Conservation (phyloP, 2,888 invertebrate species). For the Lymantria monacha region DNA sequence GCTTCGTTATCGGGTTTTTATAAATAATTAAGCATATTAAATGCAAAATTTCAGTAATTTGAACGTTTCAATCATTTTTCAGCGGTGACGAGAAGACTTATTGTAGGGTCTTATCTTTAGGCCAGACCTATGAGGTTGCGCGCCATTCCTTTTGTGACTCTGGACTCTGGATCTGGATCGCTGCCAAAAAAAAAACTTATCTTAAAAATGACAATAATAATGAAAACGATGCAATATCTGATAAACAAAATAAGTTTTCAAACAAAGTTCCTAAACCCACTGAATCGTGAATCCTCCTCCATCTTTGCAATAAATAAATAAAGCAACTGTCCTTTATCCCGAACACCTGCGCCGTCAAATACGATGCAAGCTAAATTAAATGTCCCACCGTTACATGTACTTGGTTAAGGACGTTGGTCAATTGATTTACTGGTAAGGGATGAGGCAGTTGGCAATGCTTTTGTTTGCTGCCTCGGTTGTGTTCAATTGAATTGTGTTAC, state of each 20-base stretch:
- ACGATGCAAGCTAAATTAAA: conserved; percentile 32
- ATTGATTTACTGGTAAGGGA: conserved; percentile 26
- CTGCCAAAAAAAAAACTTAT: too few relatives aligned
- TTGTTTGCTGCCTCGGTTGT: conserved; percentile 1
- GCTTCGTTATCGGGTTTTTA: too few relatives aligned
- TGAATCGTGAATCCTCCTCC: conserved; percentile 8
- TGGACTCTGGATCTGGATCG: too few relatives aligned
- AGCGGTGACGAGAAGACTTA: too few relatives aligned
- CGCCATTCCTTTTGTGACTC: too few relatives aligned
- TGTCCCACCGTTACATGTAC: conserved; percentile 15
- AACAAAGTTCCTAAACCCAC: background rate
- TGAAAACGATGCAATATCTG: too few relatives aligned
- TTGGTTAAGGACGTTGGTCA: conserved; percentile 19
- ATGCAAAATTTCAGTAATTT: too few relatives aligned
- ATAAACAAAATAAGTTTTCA: background rate
- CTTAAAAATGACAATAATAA: too few relatives aligned
- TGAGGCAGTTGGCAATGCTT: background rate
- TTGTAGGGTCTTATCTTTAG: too few relatives aligned
- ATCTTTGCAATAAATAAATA: conserved; percentile 17
- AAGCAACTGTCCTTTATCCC: conserved; percentile 15
- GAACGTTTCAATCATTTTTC: too few relatives aligned
- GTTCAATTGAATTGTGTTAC: background rate
- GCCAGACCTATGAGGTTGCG: too few relatives aligned
- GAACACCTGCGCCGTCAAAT: conserved; percentile 22
- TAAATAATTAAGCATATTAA: too few relatives aligned